Base-by-base conservation (phyloP, 2,888 invertebrate genomes). In the Prenolepis imparis region DNA sequence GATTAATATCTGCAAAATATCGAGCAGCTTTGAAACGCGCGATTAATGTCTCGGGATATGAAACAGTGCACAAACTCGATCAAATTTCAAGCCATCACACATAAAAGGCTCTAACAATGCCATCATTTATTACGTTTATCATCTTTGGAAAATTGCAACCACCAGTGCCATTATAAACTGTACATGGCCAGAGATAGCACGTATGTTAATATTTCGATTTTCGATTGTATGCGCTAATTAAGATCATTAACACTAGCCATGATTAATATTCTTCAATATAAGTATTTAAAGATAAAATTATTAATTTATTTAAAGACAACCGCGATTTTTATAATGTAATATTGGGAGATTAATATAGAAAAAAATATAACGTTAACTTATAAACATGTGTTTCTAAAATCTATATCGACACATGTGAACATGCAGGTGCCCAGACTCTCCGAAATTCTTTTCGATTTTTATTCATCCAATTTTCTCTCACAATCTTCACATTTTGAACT, bases 1-100 rank as follows among this genome's bases (percentile, higher is more conserved):
- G 44, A 44, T 73, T 80, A 80, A 80, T 80, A 73, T 74, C 74
- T 44, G 12, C 44, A 44, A 78, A 73, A 73, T 67, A 39, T 68
- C 41, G 74, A 59, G 44, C 44, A 24, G 78, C 59, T 80, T 74
- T 78, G 59, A 80, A 80, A 72, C 59, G 36, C 32, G 78, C 78
- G 44, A 64, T 80, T 73, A 80, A 80, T 80, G 59, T 74, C 36
- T 0, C 24, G 44, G 4, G 15, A 57, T 59, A 72, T 73, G 11
- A 48, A 28, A 28, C 74, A 44, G 36, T 32, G 44, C 24, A 55
- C 36, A 55, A 55, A 44, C 44, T 80, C 74, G 59, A 73, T 80
- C 32, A 72, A 78, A 78, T 78, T 59, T 72, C 57, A 59, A 55
- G 52, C 28, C 24, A 36, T 66, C 24, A 28, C 12, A 36, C 18